These are phyloP conservation scores for Nyctereutes procyonoides DNA, from an alignment of 2,113 vertebrate genomes.

Conservation along the genomic window DNA sequence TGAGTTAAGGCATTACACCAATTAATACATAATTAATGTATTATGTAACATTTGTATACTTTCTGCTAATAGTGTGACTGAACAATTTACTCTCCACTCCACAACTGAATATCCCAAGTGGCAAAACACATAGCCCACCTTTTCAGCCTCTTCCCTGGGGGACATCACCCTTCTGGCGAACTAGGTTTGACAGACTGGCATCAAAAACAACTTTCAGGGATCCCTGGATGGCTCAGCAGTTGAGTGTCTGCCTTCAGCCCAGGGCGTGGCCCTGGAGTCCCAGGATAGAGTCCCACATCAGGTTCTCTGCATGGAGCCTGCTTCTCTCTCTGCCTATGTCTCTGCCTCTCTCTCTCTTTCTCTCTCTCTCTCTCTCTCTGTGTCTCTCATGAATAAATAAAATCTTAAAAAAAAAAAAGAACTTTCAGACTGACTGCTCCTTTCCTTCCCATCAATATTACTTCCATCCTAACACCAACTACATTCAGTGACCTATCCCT, in stretches of 20 bases:
- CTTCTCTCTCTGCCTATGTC: no score
- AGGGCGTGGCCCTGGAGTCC: no score
- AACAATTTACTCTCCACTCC: not conserved
- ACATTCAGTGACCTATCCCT: not conserved
- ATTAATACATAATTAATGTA: not conserved
- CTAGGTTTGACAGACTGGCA: not conserved
- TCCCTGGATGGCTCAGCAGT: no score
- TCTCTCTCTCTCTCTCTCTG: no score
- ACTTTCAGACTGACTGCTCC: no score
- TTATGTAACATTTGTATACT: not conserved
- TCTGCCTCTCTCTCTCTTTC: no score
- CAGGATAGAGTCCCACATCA: no score
- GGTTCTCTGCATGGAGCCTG: no score
- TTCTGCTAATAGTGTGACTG: not conserved
- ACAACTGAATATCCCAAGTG: not conserved
- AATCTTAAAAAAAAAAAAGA: no score
- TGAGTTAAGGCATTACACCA: not conserved
- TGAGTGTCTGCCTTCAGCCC: no score
- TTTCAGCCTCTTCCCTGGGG: not conserved
- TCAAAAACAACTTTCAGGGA: not conserved
- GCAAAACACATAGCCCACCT: not conserved
- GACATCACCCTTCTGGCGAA: not conserved
- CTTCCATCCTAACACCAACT: accelerated
- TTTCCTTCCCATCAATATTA: not conserved
- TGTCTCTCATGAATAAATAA: no score